Evolutionary conservation across 2,888 invertebrate species (phyloP).

Genomic region (Parascotia fuliginaria): DNA sequence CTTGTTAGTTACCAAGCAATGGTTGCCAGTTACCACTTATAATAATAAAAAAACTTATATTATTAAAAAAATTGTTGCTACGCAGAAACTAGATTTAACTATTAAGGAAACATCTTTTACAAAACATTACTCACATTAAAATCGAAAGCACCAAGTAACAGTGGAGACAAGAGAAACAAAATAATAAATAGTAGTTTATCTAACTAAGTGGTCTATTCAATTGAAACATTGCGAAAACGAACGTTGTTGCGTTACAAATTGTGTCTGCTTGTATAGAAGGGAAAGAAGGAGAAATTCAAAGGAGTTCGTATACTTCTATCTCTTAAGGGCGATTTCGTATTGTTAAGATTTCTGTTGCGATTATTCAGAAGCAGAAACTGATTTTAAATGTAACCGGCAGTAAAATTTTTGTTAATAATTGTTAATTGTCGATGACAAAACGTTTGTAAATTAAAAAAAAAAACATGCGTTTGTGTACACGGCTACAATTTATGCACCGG

Average conservation of each 20-base stretch:
- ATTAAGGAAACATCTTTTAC: constrained; percentile 3
- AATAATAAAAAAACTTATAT: no score
- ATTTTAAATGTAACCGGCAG: no score
- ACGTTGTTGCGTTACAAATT: constrained; percentile 74
- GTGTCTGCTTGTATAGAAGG: constrained; percentile 60
- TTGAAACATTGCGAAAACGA: constrained; percentile 77
- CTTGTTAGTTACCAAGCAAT: no score
- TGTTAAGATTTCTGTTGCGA: not conserved
- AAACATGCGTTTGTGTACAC: no score
- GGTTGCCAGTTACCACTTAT: no score
- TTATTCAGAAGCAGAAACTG: not conserved
- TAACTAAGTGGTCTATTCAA: constrained; percentile 64
- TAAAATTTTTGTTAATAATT: no score
- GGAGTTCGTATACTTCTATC: constrained; percentile 40
- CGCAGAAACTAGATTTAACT: no score
- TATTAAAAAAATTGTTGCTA: no score
- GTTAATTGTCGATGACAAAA: no score
- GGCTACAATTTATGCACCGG: no score
- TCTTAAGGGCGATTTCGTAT: constrained; percentile 27
- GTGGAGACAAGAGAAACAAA: constrained; percentile 54
- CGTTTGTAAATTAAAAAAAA: no score
- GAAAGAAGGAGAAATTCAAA: constrained; percentile 72
- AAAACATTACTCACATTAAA: constrained; percentile 32
- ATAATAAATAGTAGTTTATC: constrained; percentile 63
- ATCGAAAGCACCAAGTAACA: constrained; percentile 36